A percentile compares a stretch with the other conserved stretches of the same genome.
Conservation (phyloP, 2,888 invertebrate genomes). For the Epicampocera succincta region DNA sequence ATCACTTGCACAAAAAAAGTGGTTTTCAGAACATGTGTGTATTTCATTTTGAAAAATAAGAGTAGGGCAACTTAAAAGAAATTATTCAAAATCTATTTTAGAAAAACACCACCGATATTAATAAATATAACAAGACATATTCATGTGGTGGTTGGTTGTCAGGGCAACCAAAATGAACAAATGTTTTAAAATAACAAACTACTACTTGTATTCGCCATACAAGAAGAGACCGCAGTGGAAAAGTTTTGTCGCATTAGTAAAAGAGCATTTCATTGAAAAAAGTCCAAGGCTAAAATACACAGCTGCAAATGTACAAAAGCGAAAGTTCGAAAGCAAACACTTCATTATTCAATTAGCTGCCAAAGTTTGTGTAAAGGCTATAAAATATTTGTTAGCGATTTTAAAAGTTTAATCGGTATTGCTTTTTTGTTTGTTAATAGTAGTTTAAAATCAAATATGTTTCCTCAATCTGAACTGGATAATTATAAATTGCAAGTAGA, state of each 20-base stretch:
- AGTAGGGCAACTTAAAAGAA: constrained; percentile 9
- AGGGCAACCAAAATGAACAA: constrained; percentile 47
- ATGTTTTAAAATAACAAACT: constrained; percentile 62
- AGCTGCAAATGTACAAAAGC: constrained; percentile 50
- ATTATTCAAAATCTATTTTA: constrained; percentile 15
- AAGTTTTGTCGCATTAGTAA: constrained; percentile 59
- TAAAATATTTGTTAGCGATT: constrained; percentile 2
- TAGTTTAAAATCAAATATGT: constrained; percentile 73
- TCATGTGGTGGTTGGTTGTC: constrained; percentile 44
- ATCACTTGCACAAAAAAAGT: too few relatives aligned
- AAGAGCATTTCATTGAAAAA: constrained; percentile 51
- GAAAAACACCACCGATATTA: constrained; percentile 25
- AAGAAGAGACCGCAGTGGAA: constrained; percentile 39
- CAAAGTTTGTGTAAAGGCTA: constrained; percentile 34
- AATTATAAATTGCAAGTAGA: constrained; percentile 81
- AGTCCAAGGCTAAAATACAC: constrained; percentile 61
- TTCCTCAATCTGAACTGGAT: constrained; percentile 80
- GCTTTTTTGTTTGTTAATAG: background rate
- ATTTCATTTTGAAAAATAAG: background rate
- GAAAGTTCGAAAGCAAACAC: constrained; percentile 30
- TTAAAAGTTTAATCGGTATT: background rate
- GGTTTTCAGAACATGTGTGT: too few relatives aligned
- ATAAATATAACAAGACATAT: background rate
- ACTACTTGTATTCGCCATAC: constrained; percentile 38
- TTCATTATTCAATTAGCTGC: constrained; percentile 49